These are phyloP conservation scores for Bombylius discolor DNA, from an alignment of 2,888 invertebrate genomes.

Conservation along the genomic window DNA sequence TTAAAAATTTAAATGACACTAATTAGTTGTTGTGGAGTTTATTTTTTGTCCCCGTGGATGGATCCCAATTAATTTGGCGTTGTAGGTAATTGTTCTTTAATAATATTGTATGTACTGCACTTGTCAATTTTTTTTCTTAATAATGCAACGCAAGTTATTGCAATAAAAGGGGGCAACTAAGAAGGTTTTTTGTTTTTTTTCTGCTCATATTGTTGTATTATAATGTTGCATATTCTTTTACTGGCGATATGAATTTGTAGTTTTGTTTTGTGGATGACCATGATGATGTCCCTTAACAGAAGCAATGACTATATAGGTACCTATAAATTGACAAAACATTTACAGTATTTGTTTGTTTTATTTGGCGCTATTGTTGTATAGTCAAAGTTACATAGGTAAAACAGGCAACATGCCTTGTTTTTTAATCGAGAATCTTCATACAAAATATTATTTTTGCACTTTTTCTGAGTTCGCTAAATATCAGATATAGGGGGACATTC, in stretches of 20 bases:
- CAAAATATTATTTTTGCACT: not conserved
- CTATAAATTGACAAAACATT: not conserved
- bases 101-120: no score
- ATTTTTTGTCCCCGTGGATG: constrained; percentile 4
- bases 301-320: no score
- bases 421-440: not conserved
- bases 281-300: not conserved
- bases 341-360: not conserved
- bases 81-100: not conserved
- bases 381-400: not conserved
- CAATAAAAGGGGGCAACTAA: no score
- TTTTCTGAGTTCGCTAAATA: no score
- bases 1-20: constrained; percentile 23
- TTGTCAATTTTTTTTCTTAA: no score
- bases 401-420: not conserved
- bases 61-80: not conserved
- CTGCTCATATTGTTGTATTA: not conserved
- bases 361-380: not conserved
- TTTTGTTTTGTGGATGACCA: not conserved
- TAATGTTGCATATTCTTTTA: no score
- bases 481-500: no score
- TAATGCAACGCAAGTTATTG: no score
- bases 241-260: no score
- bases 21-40: constrained; percentile 19
- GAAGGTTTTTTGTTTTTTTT: not conserved